A percentile compares a stretch with the other conserved stretches of the same genome.
These are phyloP conservation scores for Dromiciops gliroides DNA, from an alignment of 2,113 vertebrate species.

Conservation along the genomic window DNA sequence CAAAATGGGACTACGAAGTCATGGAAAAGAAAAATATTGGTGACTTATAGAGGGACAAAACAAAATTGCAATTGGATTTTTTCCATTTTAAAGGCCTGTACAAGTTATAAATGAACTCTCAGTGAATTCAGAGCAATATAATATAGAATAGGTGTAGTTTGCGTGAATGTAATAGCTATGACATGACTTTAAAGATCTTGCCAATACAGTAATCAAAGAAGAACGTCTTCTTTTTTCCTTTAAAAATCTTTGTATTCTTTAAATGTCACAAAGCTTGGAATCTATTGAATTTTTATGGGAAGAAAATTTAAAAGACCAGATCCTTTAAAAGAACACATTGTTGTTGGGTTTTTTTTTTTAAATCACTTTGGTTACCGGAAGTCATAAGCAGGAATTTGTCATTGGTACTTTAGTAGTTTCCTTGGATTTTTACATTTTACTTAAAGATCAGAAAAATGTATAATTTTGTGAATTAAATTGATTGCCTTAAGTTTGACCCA, in stretches of 20 bases:
- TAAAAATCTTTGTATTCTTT: not conserved
- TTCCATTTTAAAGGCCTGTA: not conserved
- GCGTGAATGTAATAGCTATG: constrained; percentile 39
- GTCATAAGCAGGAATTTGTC: constrained; percentile 7
- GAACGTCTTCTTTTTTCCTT: not conserved
- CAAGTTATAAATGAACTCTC: not conserved
- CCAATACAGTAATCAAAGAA: constrained; percentile 6
- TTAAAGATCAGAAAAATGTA: constrained; percentile 23
- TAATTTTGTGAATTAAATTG: not conserved
- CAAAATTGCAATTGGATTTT: not conserved
- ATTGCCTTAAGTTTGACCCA: constrained; percentile 10
- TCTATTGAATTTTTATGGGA: constrained; percentile 23
- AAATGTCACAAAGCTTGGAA: constrained; percentile 14
- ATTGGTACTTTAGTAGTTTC: constrained; percentile 32
- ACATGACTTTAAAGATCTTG: not conserved
- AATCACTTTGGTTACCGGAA: not conserved
- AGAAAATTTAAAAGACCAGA: constrained; percentile 18
- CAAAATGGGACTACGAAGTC: not conserved
- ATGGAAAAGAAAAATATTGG: not conserved
- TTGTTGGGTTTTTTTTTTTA: constrained; percentile 11
- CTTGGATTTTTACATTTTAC: not conserved
- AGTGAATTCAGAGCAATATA: constrained; percentile 19
- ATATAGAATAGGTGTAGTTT: not conserved
- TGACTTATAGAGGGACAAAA: not conserved
- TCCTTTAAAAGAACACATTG: not conserved